Base-by-base conservation (phyloP, 1,140 invertebrate species). In the Propsilocerus akamusi region DNA sequence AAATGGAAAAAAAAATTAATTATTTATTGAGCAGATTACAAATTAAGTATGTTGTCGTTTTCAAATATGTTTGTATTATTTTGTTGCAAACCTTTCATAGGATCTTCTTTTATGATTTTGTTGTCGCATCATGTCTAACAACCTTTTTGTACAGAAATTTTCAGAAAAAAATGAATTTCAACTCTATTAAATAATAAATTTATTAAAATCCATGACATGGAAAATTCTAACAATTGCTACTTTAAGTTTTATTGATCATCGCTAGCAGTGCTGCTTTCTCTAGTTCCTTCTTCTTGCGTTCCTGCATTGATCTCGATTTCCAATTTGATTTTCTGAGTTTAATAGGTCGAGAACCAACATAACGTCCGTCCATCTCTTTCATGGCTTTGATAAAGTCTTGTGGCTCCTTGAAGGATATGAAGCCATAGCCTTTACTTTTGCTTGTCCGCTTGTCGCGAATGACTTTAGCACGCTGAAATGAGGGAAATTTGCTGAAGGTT, bases 401-500 rank as follows among this genome's bases (percentile, higher is more conserved):
- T 0, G 96, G 93, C 68, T 99, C 93, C 62, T 91, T 94, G 62
- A 99, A 98, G 57, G 94, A 98, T 26, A 98, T 90, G 67, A 99
- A 99, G 5, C 96, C 96, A 69, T 95, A 99, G 6, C 96, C 96
- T 73, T 97, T 97, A 46, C 88, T 96, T 69, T 99, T 99, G 62
- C 97, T 97, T 0, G 92, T 95, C 46, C 94, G 69, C 61, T 95
- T 96, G 64, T 99, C 96, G 53, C 96, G 71, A 2, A 99, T 79
- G 5, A 99, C 95, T 66, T 94, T 94, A 0, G 96, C 95, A 64
- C 81, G 84, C 60, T 86, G 75, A 67, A 99, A 99, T 32, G 93
- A 96, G 0, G 84, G 78, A 71, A 89, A 99, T 64, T 94, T 93
- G 57, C 85, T 86, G 60, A 99, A 99, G 1, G 93, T 94, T 57